Conservation (phyloP, 2,797 vertebrate species). For the Acrossocheilus fasciatus region DNA sequence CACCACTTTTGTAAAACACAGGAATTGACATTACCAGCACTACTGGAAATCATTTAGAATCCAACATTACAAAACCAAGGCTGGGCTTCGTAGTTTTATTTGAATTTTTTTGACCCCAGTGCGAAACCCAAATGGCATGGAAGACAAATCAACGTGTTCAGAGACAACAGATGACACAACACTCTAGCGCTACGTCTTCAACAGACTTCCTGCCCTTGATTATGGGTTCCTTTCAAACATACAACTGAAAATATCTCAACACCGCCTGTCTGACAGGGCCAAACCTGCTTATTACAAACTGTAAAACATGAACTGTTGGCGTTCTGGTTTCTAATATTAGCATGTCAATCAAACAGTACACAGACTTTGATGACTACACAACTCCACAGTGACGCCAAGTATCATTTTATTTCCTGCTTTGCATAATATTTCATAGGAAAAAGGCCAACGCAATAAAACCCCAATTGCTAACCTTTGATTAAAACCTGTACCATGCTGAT, state of each 20-base stretch:
- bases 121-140: neutral
- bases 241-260: constrained; percentile 65
- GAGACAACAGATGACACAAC: constrained; percentile 69
- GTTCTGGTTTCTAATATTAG: constrained; percentile 68
- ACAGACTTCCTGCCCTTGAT: constrained; percentile 78
- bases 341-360: constrained; percentile 51
- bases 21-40: neutral
- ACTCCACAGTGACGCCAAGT: neutral
- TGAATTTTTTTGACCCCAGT: neutral
- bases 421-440: neutral
- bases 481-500: neutral
- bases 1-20: neutral
- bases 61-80: neutral
- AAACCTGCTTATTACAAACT: constrained; percentile 73
- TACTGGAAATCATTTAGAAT: neutral
- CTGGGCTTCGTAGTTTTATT: neutral
- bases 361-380: constrained; percentile 40
- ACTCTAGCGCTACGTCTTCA: constrained; percentile 57
- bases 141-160: constrained; percentile 5
- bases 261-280: constrained; percentile 63
- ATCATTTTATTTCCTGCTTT: constrained; percentile 4
- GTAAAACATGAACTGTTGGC: constrained; percentile 67
- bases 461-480: constrained; percentile 24
- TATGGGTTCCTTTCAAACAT: constrained; percentile 71
- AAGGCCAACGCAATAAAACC: constrained; percentile 13